Conservation (phyloP, 2,797 vertebrate genomes). For the Anguilla obscura region DNA sequence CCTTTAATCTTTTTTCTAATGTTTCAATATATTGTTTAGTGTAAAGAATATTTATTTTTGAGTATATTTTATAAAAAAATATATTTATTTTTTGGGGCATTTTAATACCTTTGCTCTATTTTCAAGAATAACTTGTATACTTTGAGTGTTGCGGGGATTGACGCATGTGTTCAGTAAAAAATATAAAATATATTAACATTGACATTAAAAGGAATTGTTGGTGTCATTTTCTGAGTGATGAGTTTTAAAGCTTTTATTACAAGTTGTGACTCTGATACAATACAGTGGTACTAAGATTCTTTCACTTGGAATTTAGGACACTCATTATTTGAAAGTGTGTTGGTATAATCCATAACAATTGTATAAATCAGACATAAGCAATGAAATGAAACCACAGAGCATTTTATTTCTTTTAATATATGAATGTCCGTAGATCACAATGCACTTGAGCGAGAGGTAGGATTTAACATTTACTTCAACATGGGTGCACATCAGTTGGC, state of each 20-base stretch:
- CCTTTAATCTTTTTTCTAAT: conserved; percentile 87
- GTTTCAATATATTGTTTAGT: conserved; percentile 94
- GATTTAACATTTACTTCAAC: too few species aligned
- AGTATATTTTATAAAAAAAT: conserved; percentile 87
- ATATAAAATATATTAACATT: conserved; percentile 99
- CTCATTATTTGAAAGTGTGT: background rate
- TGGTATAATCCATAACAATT: background rate
- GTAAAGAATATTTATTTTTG: conserved; percentile 96
- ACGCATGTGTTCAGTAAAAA: conserved; percentile 92
- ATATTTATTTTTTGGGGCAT: conserved; percentile 97
- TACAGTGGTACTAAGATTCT: background rate
- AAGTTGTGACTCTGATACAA: background rate
- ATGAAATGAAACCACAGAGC: background rate
- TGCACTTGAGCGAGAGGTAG: background rate
- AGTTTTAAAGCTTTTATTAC: background rate
- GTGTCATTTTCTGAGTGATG: conserved; percentile 35
- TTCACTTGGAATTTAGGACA: background rate
- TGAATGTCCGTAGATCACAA: background rate
- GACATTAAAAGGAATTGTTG: conserved; percentile 85
- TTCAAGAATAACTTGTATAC: conserved; percentile 63
- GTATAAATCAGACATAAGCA: background rate
- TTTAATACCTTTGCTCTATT: conserved; percentile 76
- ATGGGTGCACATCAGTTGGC: too few species aligned
- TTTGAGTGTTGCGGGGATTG: conserved; percentile 66
- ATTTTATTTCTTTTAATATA: background rate